Evolutionary conservation across 2,113 vertebrate species (phyloP).

Genomic region (Plestiodon gilberti): DNA sequence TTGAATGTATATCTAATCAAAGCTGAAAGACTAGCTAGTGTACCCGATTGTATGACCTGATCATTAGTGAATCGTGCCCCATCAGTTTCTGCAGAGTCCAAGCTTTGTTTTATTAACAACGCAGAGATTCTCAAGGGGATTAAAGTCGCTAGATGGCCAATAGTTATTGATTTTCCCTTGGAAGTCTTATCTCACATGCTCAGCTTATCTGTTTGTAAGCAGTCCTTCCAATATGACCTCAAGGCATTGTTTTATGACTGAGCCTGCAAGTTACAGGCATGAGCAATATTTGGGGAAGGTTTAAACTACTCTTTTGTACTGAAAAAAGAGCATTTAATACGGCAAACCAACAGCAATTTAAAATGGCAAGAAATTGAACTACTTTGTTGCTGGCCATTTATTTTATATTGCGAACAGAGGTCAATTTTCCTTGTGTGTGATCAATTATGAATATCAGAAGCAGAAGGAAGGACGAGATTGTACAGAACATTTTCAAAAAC

Average conservation of each 20-base stretch:
- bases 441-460: background rate
- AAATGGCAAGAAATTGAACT: background rate
- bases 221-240: slow-evolving; percentile 8
- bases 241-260: background rate
- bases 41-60: background rate
- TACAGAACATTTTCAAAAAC: background rate
- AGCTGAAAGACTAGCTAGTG: background rate
- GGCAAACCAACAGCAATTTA: background rate
- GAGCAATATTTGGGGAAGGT: background rate
- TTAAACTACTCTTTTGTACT: background rate
- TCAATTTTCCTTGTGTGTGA: background rate
- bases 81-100: background rate
- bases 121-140: background rate
- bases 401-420: background rate
- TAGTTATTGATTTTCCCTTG: slow-evolving; percentile 10
- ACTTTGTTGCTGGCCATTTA: background rate
- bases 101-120: background rate
- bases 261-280: background rate
- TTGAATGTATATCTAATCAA: slow-evolving; percentile 3
- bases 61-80: background rate
- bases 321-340: background rate
- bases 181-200: background rate
- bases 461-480: background rate
- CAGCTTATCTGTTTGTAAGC: background rate
- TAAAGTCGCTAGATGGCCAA: background rate